These are phyloP conservation scores for Caenorhabditis doughertyi DNA, from an alignment of 2,888 invertebrate species.

Conservation along the genomic window DNA sequence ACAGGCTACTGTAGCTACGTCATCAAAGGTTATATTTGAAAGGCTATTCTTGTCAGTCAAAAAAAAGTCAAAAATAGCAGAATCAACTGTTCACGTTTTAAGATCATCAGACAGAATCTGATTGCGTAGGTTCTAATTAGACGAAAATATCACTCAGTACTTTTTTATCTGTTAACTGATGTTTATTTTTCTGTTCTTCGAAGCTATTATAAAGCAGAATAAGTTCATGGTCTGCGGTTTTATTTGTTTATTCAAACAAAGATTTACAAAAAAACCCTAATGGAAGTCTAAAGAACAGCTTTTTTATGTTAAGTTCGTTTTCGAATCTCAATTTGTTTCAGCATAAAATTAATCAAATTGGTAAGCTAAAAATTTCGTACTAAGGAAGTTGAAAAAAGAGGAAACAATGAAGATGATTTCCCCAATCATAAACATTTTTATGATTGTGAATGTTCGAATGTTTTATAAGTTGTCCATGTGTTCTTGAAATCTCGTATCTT, in stretches of 20 bases:
- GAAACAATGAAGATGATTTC: background rate
- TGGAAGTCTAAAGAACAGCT: background rate
- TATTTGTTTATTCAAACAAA: too few species aligned
- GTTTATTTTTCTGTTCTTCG: background rate
- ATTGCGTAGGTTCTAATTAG: background rate
- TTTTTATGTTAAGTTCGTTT: too few species aligned
- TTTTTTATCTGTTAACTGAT: background rate
- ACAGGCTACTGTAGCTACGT: conserved; percentile 23
- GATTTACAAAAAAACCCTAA: background rate
- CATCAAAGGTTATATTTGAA: conserved; percentile 3
- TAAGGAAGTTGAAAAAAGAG: background rate
- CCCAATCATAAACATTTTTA: conserved; percentile 32
- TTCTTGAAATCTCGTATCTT: background rate
- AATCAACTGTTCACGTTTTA: background rate
- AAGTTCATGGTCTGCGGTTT: too few species aligned
- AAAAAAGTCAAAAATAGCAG: background rate
- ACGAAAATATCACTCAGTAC: background rate
- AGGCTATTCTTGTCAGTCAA: background rate
- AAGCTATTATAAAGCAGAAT: too few species aligned
- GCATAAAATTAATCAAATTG: too few species aligned
- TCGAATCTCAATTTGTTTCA: too few species aligned
- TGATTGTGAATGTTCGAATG: conserved; percentile 6
- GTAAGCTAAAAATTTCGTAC: background rate
- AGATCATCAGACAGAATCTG: background rate
- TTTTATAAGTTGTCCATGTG: conserved; percentile 27